Evolutionary conservation across 2,888 invertebrate species (phyloP), one percentile per base, ranked within the genome.

Genomic region (Tubulanus polymorphus): DNA sequence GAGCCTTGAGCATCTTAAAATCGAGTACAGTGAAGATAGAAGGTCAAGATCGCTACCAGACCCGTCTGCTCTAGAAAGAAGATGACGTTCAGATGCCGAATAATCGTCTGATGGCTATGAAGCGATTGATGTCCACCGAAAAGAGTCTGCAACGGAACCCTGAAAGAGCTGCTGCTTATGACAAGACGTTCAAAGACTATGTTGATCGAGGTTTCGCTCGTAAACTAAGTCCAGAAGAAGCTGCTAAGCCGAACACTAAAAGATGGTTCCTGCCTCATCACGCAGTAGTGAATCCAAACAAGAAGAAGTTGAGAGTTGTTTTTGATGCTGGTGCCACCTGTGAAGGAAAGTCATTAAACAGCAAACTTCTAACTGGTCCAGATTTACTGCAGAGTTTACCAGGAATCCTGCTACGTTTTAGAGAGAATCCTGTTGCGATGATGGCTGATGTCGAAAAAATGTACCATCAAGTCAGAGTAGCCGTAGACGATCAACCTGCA

Each of bases 201-300:
- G 27, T 37, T 18, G 41, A 37, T 10, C 52, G 49, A 26, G 48
- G 56, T 20, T 56, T 52, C 53, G n/a, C 53, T 28, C 26, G 23
- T 29, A 29, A 27, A 25, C n/a, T 37, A 20, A 37, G 41, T 15
- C 53, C 56, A 48, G 15, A 41, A 8, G 41, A 41, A 23, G 41
- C 18, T 3, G 23, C 15, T 20, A 41, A 41, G n/a, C n/a, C n/a
- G n/a, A n/a, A n/a, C n/a, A n/a, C n/a, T n/a, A 29, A 20, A 2
- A 32, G 32, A 37, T 64, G 63, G 64, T 60, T 50, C 51, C 46
- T 63, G n/a, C 64, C 61, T 26, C 60, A 64, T 49, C 59, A 62
- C 50, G 54, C 62, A n/a, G 56, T 63, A n/a, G 46, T 56, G 3
- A 41, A 41, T 41, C 47, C 52, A 8, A 63, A 55, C 45, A 27